These are phyloP conservation scores for Gymnothorax reevesii DNA, from an alignment of 2,797 vertebrate genomes.

Conservation along the genomic window DNA sequence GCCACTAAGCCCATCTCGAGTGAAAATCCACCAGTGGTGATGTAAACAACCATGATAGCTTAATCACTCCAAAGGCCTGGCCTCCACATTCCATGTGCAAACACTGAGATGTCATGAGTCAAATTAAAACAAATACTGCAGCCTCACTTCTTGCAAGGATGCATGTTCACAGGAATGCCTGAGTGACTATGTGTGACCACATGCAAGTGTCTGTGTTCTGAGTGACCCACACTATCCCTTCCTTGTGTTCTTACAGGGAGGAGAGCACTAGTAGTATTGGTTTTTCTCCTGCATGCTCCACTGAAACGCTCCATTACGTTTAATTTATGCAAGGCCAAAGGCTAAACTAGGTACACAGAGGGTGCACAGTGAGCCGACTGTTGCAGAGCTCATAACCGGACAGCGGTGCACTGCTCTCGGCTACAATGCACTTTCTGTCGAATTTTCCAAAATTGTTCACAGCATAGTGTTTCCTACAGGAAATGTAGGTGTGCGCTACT, in stretches of 20 bases:
- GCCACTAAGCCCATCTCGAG: constrained; percentile 48
- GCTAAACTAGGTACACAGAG: neutral
- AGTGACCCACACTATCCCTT: neutral
- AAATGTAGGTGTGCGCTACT: neutral
- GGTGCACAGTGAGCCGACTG: neutral
- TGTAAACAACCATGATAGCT: neutral
- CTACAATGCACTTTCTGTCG: neutral
- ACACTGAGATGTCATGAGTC: neutral
- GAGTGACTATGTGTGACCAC: neutral
- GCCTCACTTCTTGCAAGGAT: neutral
- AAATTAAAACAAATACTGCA: neutral
- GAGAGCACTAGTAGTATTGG: neutral
- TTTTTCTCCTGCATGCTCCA: constrained; percentile 9
- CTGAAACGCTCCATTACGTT: neutral
- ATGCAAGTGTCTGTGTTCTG: neutral
- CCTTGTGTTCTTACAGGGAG: neutral
- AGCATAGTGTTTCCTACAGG: neutral
- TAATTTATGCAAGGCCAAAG: neutral
- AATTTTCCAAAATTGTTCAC: neutral
- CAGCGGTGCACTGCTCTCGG: neutral
- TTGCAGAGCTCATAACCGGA: neutral
- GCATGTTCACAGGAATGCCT: neutral
- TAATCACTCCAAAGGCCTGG: neutral
- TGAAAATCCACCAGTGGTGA: constrained; percentile 61
- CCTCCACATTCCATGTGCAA: neutral